Percentiles rank a stretch among this genome's conserved stretches.
phyloP scores from a whole-genome alignment of 2,888 invertebrate species.

The Blera fallax region DNA sequence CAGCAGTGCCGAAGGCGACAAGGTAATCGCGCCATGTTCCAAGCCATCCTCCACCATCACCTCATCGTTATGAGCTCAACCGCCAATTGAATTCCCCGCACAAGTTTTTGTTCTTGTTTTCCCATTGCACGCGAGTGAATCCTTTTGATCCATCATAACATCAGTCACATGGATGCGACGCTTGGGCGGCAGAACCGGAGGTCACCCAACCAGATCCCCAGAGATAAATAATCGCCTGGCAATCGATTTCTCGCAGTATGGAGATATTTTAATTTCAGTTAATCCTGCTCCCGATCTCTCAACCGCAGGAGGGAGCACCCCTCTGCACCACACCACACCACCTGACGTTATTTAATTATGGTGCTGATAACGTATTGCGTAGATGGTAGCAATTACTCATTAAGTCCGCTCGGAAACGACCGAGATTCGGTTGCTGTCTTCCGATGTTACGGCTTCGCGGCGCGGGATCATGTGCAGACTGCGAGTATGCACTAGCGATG shows the following conservation, averaged over 20 bases:
- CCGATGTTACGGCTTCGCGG: not conserved
- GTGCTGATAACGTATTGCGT: conserved; percentile 81
- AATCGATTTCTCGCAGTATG: conserved; percentile 64
- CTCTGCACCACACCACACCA: conserved; percentile 69
- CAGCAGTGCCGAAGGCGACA: conserved; percentile 19
- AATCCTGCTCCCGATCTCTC: conserved; percentile 62
- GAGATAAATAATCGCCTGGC: conserved; percentile 69
- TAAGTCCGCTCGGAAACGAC: conserved; percentile 64
- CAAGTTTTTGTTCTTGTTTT: not conserved
- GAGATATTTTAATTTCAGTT: conserved; percentile 70
- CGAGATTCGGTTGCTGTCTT: conserved; percentile 53
- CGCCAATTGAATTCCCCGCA: conserved; percentile 5
- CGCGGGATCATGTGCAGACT: not conserved
- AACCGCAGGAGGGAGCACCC: conserved; percentile 8
- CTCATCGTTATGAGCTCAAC: not conserved
- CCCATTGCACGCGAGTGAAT: conserved; percentile 36
- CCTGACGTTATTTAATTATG: conserved; percentile 82
- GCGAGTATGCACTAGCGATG: conserved; percentile 20
- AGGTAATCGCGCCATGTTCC: conserved; percentile 31
- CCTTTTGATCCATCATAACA: conserved; percentile 68
- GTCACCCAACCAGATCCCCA: conserved; percentile 53
- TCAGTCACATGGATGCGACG: conserved; percentile 40
- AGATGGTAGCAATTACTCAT: conserved; percentile 82
- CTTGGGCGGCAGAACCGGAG: not conserved
- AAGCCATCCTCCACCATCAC: not conserved